phyloP scores from a whole-genome alignment of 2,888 invertebrate genomes.

The Raillietiella orientalis region DNA sequence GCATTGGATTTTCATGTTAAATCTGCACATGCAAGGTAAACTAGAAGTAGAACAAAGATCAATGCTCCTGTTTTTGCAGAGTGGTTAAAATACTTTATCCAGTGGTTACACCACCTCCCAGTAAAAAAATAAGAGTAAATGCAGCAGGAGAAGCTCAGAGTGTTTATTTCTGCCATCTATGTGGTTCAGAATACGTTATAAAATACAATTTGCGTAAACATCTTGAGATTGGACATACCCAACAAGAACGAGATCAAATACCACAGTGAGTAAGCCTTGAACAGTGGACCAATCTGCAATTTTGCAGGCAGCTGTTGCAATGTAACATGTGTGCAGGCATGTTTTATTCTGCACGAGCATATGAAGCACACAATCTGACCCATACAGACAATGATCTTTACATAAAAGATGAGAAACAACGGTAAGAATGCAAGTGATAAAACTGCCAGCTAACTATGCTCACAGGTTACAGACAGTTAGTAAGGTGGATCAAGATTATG shows the following conservation, averaged over 20 bases:
- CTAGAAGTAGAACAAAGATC: neutral
- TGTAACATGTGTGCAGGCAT: constrained; percentile 28
- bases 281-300: neutral
- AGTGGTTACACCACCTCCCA: constrained; percentile 18
- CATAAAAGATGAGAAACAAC: constrained; percentile 21
- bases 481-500: constrained; percentile 21
- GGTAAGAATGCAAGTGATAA: constrained; percentile 10
- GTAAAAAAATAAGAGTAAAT: constrained; percentile 19
- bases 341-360: constrained; percentile 27
- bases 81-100: constrained; percentile 16
- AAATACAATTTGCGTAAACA: constrained; percentile 29
- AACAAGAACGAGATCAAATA: constrained; percentile 16
- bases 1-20: constrained; percentile 23
- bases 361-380: constrained; percentile 24
- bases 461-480: no score
- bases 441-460: no score
- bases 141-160: constrained; percentile 19
- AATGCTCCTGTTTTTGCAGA: constrained; percentile 9
- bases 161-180: constrained; percentile 21
- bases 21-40: constrained; percentile 16
- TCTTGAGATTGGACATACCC: constrained; percentile 17
- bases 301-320: constrained; percentile 18
- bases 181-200: constrained; percentile 28
- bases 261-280: constrained; percentile 8
- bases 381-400: constrained; percentile 25